A percentile compares a stretch with the other conserved stretches of the same genome.
Evolutionary conservation across 2,888 invertebrate genomes (phyloP).

Genomic region (Exephanes ischioxanthus): DNA sequence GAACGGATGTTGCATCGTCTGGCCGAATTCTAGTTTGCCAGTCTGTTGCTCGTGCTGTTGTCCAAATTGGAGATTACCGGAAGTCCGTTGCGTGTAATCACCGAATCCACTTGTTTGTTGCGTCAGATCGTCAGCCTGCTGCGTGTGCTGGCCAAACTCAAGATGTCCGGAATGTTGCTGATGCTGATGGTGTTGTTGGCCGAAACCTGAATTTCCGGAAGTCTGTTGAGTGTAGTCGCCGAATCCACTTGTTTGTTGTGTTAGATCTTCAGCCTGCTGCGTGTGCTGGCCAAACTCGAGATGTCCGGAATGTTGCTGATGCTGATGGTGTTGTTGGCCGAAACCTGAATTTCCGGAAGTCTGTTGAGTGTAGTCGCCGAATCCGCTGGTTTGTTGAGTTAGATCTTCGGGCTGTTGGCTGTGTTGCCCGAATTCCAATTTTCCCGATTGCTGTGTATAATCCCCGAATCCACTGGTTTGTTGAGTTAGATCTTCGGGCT

Average conservation of each 20-base stretch:
- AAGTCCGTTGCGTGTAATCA: constrained; percentile 51
- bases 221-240: constrained; percentile 57
- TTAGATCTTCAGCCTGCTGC: constrained; percentile 69
- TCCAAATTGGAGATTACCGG: constrained; percentile 41
- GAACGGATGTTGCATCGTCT: constrained; percentile 57
- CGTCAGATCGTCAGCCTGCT: constrained; percentile 70
- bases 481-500: too few relatives aligned
- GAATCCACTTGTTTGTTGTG: constrained; percentile 67
- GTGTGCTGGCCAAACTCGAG: constrained; percentile 43
- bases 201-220: constrained; percentile 47
- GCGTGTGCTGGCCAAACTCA: constrained; percentile 43
- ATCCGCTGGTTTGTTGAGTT: constrained; percentile 68
- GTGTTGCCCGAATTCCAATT: constrained; percentile 67
- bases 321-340: constrained; percentile 38
- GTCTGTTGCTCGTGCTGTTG: constrained; percentile 48
- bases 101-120: constrained; percentile 63
- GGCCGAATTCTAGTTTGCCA: constrained; percentile 59
- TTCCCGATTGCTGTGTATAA: constrained; percentile 53
- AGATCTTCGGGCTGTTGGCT: constrained; percentile 68
- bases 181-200: constrained; percentile 34
- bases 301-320: constrained; percentile 58
- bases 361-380: constrained; percentile 54
- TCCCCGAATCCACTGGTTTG: neutral
- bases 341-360: constrained; percentile 50
- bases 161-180: constrained; percentile 59